Base-by-base conservation (phyloP, 1,140 invertebrate genomes). In the Oryzaephilus surinamensis region DNA sequence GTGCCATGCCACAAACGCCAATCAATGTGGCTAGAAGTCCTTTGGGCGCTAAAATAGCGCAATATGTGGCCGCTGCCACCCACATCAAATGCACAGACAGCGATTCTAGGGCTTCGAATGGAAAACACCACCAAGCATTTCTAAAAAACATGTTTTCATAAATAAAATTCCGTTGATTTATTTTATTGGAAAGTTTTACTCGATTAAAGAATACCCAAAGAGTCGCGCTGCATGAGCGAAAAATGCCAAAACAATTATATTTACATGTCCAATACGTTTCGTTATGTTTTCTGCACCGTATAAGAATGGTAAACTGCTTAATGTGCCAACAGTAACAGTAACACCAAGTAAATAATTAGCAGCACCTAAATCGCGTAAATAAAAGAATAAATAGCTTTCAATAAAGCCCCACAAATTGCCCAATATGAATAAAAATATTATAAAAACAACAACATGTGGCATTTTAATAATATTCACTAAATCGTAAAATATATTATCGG, bases 61-160 rank as follows among this genome's bases (percentile, higher is more conserved):
- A 85, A 59, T 89, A 90, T 0, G 83, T 87, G 4, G 84, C 81
- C 2, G 83, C 82, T n/a, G 85, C 81, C 6, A 87, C 82, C 79
- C 84, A 89, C 81, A 90, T 84, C 20, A 92, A 62, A 55, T 88
- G 84, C 32, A 85, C 84, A 1, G 85, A 87, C 6, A 91, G 63
- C 1, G 82, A 79, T 64, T 92, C 85, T 68, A 88, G 76, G 1
- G 81, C 76, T 63, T 92, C 87, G 52, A 88, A 84, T 1, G 82
- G 82, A 50, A 92, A 81, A 50, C 81, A 85, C 76, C 79, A 81
- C 80, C 81, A 88, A 6, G 84, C 79, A 60, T 81, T 80, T 52
- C 81, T 86, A 47, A 49, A 60, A 47, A n/a, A 49, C 12, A 21
- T 19, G 11, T 8, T 12, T 13, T 29, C 26, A 40, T 36, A 1